Evolutionary conservation across 2,888 invertebrate species (phyloP).

Genomic region (Parnassius orleans): DNA sequence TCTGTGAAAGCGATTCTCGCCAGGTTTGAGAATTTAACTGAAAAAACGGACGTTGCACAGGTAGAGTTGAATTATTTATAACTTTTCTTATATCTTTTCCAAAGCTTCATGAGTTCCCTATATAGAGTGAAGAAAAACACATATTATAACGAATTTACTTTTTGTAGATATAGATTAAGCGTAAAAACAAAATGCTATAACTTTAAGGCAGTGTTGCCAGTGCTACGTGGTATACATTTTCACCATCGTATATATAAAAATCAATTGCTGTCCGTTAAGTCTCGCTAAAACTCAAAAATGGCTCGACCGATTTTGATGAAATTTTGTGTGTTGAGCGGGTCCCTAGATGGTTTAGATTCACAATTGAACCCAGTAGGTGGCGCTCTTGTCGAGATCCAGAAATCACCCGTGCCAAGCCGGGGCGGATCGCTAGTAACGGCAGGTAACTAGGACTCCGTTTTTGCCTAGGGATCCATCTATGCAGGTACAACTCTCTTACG

Average conservation of each 20-base stretch:
- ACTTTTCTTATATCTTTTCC: not conserved
- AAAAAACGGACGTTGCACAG: constrained; percentile 62
- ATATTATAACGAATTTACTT: not conserved
- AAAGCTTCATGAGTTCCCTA: not conserved
- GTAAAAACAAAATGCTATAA: constrained; percentile 2
- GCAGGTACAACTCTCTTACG: too few relatives aligned
- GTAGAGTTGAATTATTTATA: constrained; percentile 31
- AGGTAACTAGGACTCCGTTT: too few relatives aligned
- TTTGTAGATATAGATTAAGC: constrained; percentile 7
- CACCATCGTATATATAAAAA: constrained; percentile 2
- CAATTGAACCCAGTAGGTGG: too few relatives aligned
- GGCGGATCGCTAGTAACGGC: not conserved
- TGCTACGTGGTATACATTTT: not conserved
- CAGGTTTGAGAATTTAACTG: constrained; percentile 87
- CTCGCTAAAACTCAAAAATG: too few relatives aligned
- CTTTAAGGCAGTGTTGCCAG: not conserved
- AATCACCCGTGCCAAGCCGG: too few relatives aligned
- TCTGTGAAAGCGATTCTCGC: constrained; percentile 91
- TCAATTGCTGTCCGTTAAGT: too few relatives aligned
- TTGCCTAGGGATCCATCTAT: too few relatives aligned
- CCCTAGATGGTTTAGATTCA: too few relatives aligned
- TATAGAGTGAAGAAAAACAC: not conserved
- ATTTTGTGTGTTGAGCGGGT: too few relatives aligned
- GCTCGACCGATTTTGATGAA: too few relatives aligned
- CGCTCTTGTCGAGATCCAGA: too few relatives aligned